phyloP scores from a whole-genome alignment of 2,113 vertebrate species.

The Nothocercus nigrocapillus region DNA sequence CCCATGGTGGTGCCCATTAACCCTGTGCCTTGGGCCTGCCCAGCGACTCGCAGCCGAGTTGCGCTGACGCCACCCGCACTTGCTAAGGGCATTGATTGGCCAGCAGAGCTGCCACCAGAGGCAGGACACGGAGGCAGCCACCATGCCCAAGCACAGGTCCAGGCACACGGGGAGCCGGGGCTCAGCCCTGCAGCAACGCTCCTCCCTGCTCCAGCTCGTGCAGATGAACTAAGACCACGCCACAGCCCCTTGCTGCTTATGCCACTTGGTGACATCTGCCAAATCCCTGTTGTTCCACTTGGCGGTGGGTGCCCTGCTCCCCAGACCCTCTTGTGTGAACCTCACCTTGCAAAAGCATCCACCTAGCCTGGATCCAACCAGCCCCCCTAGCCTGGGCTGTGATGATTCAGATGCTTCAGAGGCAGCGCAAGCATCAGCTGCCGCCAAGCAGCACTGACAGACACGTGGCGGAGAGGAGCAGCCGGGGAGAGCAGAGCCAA shows the following conservation, averaged over 20 bases:
- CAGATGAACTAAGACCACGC: background rate
- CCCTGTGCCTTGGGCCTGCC: fast-evolving
- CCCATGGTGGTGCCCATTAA: background rate
- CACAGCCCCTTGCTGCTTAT: fast-evolving
- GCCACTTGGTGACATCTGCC: background rate
- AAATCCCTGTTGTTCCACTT: background rate
- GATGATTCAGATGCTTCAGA: background rate
- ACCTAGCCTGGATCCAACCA: background rate
- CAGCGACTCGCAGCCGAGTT: fast-evolving
- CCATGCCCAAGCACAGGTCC: background rate
- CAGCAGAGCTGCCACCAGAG: fast-evolving
- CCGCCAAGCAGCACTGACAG: background rate
- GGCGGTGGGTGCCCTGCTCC: fast-evolving
- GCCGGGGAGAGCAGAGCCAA: background rate
- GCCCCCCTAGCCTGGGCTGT: fast-evolving
- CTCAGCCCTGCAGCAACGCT: background rate
- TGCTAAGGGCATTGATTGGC: fast-evolving
- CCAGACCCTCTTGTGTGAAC: background rate
- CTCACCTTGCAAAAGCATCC: fast-evolving
- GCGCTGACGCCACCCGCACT: background rate
- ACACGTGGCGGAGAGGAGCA: background rate
- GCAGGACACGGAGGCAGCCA: fast-evolving
- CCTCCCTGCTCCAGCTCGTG: fast-evolving
- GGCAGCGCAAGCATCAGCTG: background rate
- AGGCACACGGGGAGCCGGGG: background rate